Percentiles rank a stretch among this genome's conserved stretches.
Evolutionary conservation across 2,113 vertebrate species (phyloP).

Genomic region (Erinaceus europaeus): DNA sequence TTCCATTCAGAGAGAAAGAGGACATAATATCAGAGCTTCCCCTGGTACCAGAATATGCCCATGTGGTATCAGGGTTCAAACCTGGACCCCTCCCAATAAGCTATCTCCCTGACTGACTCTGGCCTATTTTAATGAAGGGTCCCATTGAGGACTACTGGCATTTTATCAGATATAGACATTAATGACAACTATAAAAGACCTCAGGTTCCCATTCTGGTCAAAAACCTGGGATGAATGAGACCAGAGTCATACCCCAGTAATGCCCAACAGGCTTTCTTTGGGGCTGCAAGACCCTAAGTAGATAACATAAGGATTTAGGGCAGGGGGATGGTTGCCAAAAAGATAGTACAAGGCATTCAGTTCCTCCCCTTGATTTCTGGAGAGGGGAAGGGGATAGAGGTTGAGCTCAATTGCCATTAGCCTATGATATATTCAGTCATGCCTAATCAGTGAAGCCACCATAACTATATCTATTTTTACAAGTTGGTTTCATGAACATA

Average conservation of each 20-base stretch:
- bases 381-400: too few species aligned
- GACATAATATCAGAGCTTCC: too few species aligned
- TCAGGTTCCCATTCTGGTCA: neutral
- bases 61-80: too few species aligned
- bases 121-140: neutral
- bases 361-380: neutral
- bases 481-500: neutral
- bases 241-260: neutral
- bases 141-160: rapidly evolving
- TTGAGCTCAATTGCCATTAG: too few species aligned
- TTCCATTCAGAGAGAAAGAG: too few species aligned
- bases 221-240: neutral
- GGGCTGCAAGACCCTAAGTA: neutral
- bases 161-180: neutral
- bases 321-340: neutral
- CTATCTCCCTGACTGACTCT: neutral
- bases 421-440: too few species aligned
- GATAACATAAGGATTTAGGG: neutral
- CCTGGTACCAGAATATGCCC: too few species aligned
- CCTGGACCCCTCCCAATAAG: neutral
- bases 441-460: too few species aligned
- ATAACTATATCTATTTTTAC: too few species aligned
- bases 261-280: neutral
- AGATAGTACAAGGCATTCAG: neutral
- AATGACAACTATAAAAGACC: rapidly evolving